Evolutionary conservation across 37 sponge, comb jelly and placozoan species (phyloP).

Genomic region (Hexactinellida sp.): DNA sequence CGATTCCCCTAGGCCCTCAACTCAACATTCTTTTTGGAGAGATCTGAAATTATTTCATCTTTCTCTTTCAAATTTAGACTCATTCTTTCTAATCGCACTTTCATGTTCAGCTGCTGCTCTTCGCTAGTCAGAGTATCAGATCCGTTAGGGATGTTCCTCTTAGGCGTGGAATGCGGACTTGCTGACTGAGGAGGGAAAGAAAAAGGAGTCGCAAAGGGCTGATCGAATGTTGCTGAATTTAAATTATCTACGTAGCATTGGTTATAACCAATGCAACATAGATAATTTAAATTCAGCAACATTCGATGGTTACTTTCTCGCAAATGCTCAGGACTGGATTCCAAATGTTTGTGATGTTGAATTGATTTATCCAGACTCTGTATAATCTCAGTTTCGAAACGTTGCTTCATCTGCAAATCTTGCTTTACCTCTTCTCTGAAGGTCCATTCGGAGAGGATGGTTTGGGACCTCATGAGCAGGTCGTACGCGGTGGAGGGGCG

Average conservation of each 20-base stretch:
- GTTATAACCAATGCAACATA: not conserved
- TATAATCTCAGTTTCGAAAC: not conserved
- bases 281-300: not conserved
- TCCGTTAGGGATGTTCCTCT: not conserved
- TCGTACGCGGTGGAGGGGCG: not conserved
- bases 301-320: not conserved
- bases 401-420: not conserved
- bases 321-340: no score
- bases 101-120: not conserved
- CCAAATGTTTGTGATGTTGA: not conserved
- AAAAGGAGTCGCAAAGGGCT: not conserved
- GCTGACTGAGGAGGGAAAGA: not conserved
- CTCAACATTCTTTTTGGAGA: not conserved
- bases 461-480: not conserved
- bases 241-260: no score
- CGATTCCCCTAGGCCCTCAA: not conserved
- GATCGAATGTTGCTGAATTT: no score
- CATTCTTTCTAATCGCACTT: not conserved
- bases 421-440: not conserved
- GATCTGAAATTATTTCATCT: not conserved
- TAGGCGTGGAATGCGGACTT: not conserved
- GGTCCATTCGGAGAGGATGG: not conserved
- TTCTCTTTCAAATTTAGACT: not conserved
- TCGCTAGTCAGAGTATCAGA: not conserved
- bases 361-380: not conserved